These are phyloP conservation scores for Euclidia mi DNA, from an alignment of 2,888 invertebrate genomes.

Conservation along the genomic window DNA sequence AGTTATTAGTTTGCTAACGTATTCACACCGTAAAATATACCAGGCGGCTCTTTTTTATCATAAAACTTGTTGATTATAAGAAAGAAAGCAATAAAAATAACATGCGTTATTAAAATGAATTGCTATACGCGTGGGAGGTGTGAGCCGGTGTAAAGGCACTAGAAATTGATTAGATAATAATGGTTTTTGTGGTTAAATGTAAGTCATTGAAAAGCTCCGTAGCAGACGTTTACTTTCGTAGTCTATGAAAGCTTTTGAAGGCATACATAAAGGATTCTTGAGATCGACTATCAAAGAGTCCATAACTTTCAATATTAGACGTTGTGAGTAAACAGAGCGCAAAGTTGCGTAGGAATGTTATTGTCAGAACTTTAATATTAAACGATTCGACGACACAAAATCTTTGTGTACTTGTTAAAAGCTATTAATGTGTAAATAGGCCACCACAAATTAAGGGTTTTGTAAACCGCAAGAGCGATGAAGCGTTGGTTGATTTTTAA, in stretches of 20 bases:
- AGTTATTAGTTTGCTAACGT: conserved; percentile 53
- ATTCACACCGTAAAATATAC: conserved; percentile 12
- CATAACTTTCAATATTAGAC: neutral
- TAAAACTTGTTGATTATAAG: conserved; percentile 8
- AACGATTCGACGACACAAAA: conserved; percentile 14
- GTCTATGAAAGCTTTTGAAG: too few relatives aligned
- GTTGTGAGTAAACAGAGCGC: neutral
- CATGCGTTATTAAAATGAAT: neutral
- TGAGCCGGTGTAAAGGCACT: neutral
- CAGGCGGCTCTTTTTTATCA: neutral
- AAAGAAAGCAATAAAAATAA: conserved; percentile 2
- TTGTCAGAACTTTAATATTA: conserved; percentile 1
- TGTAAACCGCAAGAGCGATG: conserved; percentile 79
- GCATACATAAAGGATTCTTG: too few relatives aligned
- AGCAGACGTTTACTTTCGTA: too few relatives aligned
- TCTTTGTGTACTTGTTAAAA: conserved; percentile 29
- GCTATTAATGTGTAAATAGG: conserved; percentile 50
- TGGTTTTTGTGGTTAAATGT: neutral
- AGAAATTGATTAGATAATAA: conserved; percentile 2
- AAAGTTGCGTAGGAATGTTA: neutral
- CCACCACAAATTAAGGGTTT: conserved; percentile 76
- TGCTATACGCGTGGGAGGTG: conserved; percentile 1
- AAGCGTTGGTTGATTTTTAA: conserved; percentile 84
- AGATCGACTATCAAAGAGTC: conserved; percentile 4
- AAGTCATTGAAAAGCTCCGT: too few relatives aligned